These are phyloP conservation scores for Sarcophaga rosellei DNA, from an alignment of 2,888 invertebrate genomes.

Conservation along the genomic window DNA sequence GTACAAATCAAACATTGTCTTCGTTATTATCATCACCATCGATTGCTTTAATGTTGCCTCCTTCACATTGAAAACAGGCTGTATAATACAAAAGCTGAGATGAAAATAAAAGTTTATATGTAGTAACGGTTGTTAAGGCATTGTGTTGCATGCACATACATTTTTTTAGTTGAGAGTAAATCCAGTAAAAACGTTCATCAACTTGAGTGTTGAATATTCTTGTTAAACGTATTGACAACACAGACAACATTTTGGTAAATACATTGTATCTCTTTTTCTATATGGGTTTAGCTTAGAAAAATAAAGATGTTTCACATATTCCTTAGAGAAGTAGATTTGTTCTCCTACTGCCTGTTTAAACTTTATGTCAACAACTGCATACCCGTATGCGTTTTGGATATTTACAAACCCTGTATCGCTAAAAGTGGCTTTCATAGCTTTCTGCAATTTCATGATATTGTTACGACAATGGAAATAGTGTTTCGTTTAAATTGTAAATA, in stretches of 20 bases:
- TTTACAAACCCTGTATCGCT: too few relatives aligned
- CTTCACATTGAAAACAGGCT: neutral
- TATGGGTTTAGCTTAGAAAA: conserved; percentile 31
- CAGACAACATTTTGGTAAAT: conserved; percentile 30
- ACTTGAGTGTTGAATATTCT: conserved; percentile 53
- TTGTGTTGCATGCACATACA: neutral
- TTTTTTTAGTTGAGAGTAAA: conserved; percentile 26
- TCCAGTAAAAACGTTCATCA: conserved; percentile 51
- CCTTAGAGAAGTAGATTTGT: neutral
- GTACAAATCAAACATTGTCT: neutral
- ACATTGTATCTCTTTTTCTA: conserved; percentile 36
- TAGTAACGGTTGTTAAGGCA: neutral
- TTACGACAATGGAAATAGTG: too few relatives aligned
- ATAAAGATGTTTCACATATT: conserved; percentile 30
- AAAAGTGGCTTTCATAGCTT: too few relatives aligned
- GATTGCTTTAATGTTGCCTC: neutral
- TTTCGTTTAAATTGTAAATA: too few relatives aligned
- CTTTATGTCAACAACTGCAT: too few relatives aligned
- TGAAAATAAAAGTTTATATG: neutral
- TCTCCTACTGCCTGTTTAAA: neutral
- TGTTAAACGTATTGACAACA: conserved; percentile 4
- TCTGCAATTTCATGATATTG: too few relatives aligned
- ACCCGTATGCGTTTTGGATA: too few relatives aligned
- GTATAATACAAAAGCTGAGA: neutral
- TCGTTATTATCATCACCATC: neutral